Conservation (phyloP, 2,888 invertebrate species). For the Dolichomitus sp. region DNA sequence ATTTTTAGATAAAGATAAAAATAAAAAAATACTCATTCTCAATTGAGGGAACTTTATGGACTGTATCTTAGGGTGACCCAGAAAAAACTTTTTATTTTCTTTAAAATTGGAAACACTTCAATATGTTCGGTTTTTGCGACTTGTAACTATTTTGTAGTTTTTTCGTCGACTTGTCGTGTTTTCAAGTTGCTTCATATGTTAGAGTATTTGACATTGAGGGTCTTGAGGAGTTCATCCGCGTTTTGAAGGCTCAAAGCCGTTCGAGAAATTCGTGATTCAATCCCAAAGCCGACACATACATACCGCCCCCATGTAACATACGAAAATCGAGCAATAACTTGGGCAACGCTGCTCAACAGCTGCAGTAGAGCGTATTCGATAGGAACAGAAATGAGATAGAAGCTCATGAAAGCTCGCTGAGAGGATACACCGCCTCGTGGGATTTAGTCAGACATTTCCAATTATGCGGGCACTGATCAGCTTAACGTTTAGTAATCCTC, state of each 20-base stretch:
- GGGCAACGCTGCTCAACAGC: slow-evolving; percentile 45
- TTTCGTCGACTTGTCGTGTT: neutral
- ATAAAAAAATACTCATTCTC: no score
- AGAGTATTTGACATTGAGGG: slow-evolving; percentile 6
- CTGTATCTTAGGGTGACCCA: neutral
- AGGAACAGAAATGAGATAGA: slow-evolving; percentile 54
- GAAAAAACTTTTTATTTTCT: slow-evolving; percentile 20
- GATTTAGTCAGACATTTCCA: slow-evolving; percentile 74
- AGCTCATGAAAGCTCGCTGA: slow-evolving; percentile 51
- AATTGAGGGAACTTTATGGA: no score
- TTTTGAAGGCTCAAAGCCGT: slow-evolving; percentile 25
- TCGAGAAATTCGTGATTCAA: slow-evolving; percentile 48
- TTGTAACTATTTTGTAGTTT: neutral
- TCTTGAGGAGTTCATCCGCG: slow-evolving; percentile 31
- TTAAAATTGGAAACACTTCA: neutral
- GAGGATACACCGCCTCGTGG: slow-evolving; percentile 62
- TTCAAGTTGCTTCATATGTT: slow-evolving; percentile 28
- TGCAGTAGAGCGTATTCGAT: slow-evolving; percentile 24
- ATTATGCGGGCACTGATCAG: slow-evolving; percentile 71
- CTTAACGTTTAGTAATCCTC: slow-evolving; percentile 74
- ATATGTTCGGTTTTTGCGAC: neutral
- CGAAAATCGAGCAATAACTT: slow-evolving; percentile 57
- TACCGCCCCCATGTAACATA: slow-evolving; percentile 10
- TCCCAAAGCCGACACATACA: slow-evolving; percentile 33
- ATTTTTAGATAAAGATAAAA: no score